Evolutionary conservation across 2,888 invertebrate species (phyloP).

Genomic region (Athrips mouffetella): DNA sequence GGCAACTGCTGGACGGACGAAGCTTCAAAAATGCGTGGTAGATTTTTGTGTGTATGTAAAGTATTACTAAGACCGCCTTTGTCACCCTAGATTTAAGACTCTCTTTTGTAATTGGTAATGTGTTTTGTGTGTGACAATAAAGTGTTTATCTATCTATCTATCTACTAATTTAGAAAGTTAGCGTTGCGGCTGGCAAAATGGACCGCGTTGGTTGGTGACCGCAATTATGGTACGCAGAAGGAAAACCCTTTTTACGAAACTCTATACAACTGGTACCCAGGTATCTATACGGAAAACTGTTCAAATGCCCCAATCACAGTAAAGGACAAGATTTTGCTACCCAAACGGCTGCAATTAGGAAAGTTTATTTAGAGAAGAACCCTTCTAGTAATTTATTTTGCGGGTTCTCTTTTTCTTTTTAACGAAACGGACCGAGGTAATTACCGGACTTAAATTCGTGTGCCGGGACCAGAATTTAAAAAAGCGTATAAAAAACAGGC

Average conservation of each 20-base stretch:
- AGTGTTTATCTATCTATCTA: no score
- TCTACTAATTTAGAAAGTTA: no score
- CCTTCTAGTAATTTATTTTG: slow-evolving; percentile 38
- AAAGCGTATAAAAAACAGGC: slow-evolving; percentile 26
- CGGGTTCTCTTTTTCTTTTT: slow-evolving; percentile 25
- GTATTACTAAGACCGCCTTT: no score
- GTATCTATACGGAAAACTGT: no score
- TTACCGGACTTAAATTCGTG: slow-evolving; percentile 31
- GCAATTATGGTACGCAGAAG: background rate
- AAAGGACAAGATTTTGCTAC: slow-evolving; percentile 2
- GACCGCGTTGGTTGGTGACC: no score
- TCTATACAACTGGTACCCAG: background rate
- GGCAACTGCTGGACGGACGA: no score
- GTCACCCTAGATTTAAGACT: no score
- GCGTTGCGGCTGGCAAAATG: no score
- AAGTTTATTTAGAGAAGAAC: slow-evolving; percentile 32
- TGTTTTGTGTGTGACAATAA: no score
- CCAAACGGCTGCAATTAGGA: slow-evolving; percentile 31
- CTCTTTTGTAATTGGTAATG: no score
- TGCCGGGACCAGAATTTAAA: slow-evolving; percentile 33
- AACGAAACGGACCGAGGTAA: slow-evolving; percentile 35
- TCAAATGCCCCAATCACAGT: slow-evolving; percentile 3
- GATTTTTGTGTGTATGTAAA: no score
- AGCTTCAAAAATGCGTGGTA: no score
- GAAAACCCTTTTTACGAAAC: background rate